phyloP scores from a whole-genome alignment of 1,140 invertebrate species.

The Aleiodes sp. region DNA sequence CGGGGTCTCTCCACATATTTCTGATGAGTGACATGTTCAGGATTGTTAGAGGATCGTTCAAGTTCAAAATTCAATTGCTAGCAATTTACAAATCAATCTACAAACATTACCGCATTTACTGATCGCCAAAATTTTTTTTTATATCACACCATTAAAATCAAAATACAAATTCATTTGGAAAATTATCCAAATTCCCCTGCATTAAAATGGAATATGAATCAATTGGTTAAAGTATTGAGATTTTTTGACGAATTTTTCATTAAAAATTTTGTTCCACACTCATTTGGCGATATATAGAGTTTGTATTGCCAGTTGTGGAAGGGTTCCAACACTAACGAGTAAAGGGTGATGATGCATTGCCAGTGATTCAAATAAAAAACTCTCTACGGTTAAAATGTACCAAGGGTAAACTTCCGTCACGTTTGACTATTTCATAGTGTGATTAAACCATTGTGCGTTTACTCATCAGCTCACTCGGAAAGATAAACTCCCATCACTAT shows the following conservation, averaged over 20 bases:
- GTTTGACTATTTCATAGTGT: conserved; percentile 9
- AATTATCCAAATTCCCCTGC: not conserved
- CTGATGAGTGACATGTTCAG: not conserved
- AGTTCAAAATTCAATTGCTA: conserved; percentile 1
- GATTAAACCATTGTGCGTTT: no score
- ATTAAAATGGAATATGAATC: no score
- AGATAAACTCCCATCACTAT: no score
- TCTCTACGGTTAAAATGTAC: conserved; percentile 1
- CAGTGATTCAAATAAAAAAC: conserved; percentile 12
- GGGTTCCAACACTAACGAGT: conserved; percentile 7
- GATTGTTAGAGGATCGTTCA: not conserved
- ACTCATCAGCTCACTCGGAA: no score
- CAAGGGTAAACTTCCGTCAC: conserved; percentile 13
- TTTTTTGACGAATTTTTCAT: conserved; percentile 3
- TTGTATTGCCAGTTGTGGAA: not conserved
- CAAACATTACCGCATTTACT: not conserved
- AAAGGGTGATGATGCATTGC: not conserved
- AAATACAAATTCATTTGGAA: not conserved
- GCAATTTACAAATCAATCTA: not conserved
- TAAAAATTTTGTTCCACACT: not conserved
- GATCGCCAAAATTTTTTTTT: not conserved
- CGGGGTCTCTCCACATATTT: conserved; percentile 8
- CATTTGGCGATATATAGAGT: not conserved
- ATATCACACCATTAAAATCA: not conserved
- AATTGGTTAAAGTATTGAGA: no score